Evolutionary conservation across 1,140 invertebrate species (phyloP), one percentile per base, ranked within the genome.

Genomic region (Drosophila sulfurigaster): DNA sequence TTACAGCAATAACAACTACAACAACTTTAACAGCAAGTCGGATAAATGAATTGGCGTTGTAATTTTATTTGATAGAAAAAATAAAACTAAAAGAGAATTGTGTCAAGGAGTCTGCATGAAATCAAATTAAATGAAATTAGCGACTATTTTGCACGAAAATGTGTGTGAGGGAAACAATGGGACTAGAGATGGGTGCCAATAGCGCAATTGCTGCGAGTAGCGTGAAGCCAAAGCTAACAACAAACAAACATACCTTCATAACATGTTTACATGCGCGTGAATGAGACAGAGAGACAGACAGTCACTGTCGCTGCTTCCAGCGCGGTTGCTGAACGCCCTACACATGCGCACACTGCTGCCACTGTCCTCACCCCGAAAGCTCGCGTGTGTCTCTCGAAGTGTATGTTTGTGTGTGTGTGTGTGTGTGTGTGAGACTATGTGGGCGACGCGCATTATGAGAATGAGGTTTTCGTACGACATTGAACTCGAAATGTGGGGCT

Each of bases 391-490:
- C 41, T 80, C 59, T 10, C 30, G 3, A 4, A 48, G 10, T 49
- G n/a, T 54, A 46, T 32, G 10, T 64, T 57, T 56, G 35, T 58
- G 51, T 65, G 48, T 70, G 51, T 70, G 45, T 59, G 20, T 67
- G 15, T 45, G 38, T 52, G 56, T 51, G 30, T 62, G 20, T 28
- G 51, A n/a, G 49, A 2, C 35, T 65, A 43, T 75, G 82, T 79
- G 74, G 75, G 74, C 69, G 73, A 58, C 63, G 51, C 79, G 76
- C 82, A 87, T 86, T 87, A 88, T 88, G 87, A 73, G 82, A 86
- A 88, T 88, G 87, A 76, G 82, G 87, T 83, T 91, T 80, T 87
- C 77, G 87, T 78, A 75, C 87, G 87, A 91, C 87, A 91, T 91
- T 91, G 87, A 91, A 91, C 87, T 91, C 87, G 87, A 91, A 89